Conservation (phyloP, 1,140 invertebrate genomes). For the Cephus cinctus region DNA sequence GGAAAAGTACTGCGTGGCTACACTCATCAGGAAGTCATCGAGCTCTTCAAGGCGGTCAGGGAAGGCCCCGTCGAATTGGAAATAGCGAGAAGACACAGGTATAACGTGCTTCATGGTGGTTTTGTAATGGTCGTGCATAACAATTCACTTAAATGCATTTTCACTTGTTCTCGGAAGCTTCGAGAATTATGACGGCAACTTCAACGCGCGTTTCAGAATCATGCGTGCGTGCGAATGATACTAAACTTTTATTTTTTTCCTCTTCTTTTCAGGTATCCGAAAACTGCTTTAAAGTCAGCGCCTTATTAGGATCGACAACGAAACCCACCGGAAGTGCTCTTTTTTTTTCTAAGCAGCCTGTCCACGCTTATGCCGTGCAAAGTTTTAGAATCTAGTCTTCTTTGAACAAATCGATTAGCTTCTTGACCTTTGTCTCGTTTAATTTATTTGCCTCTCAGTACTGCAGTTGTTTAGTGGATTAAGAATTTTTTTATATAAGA, state of each 20-base stretch:
- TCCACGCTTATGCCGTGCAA: conserved; percentile 14
- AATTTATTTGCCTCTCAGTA: conserved; percentile 41
- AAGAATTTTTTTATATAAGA: conserved; percentile 18
- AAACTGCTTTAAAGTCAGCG: conserved; percentile 41
- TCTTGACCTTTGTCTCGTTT: conserved; percentile 39
- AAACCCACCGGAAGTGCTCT: conserved; percentile 44
- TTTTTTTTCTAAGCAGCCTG: conserved; percentile 26
- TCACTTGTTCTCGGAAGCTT: background rate
- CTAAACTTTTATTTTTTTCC: conserved; percentile 2
- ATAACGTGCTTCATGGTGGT: background rate
- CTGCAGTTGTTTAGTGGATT: conserved; percentile 24
- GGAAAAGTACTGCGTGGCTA: conserved; percentile 68
- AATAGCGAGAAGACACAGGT: conserved; percentile 61
- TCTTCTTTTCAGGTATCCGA: conserved; percentile 43
- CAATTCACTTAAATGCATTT: background rate
- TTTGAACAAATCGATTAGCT: conserved; percentile 34
- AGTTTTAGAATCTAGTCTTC: conserved; percentile 49
- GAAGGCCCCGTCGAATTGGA: conserved; percentile 71
- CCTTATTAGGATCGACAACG: conserved; percentile 32
- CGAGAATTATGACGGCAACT: background rate
- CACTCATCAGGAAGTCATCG: conserved; percentile 76
- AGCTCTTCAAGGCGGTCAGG: conserved; percentile 75
- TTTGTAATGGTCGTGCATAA: background rate
- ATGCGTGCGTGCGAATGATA: too few species aligned
- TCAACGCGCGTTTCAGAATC: background rate